Evolutionary conservation across 1,140 invertebrate genomes (phyloP).

Genomic region (Rhagoletis zephyria): DNA sequence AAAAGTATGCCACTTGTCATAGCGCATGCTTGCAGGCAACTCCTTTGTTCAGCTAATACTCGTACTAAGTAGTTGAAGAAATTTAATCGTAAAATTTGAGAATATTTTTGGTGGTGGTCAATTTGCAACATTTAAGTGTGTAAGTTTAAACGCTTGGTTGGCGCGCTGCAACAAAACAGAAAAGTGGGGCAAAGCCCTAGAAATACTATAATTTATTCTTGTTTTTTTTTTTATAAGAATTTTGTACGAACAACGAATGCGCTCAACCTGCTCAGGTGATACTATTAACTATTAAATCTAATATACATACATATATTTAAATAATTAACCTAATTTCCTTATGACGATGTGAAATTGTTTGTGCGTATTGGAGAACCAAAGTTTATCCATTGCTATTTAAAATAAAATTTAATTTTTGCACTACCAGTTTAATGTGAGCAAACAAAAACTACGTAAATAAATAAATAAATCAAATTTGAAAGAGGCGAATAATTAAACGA

Average conservation of each 20-base stretch:
- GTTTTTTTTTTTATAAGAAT: background rate
- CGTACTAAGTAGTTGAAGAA: no score
- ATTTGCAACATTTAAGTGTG: background rate
- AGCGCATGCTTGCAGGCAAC: background rate
- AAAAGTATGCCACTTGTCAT: constrained; percentile 30
- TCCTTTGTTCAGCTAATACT: constrained; percentile 27
- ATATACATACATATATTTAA: constrained; percentile 24
- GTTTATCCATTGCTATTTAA: background rate
- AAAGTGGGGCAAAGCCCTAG: background rate
- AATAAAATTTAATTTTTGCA: background rate
- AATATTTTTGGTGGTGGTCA: constrained; percentile 43
- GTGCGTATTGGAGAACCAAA: background rate
- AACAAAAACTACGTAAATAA: background rate
- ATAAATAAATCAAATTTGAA: background rate
- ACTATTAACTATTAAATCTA: constrained; percentile 47
- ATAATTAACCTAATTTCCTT: constrained; percentile 32
- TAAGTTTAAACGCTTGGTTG: constrained; percentile 39
- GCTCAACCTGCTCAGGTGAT: constrained; percentile 49
- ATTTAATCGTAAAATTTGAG: background rate
- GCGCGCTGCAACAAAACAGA: background rate
- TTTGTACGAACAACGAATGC: constrained; percentile 35
- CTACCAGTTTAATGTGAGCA: no score
- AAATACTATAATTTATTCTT: background rate
- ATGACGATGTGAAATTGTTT: background rate
- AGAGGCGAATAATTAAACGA: background rate